phyloP scores from a whole-genome alignment of 2,113 vertebrate genomes.

The Jaculus jaculus region DNA sequence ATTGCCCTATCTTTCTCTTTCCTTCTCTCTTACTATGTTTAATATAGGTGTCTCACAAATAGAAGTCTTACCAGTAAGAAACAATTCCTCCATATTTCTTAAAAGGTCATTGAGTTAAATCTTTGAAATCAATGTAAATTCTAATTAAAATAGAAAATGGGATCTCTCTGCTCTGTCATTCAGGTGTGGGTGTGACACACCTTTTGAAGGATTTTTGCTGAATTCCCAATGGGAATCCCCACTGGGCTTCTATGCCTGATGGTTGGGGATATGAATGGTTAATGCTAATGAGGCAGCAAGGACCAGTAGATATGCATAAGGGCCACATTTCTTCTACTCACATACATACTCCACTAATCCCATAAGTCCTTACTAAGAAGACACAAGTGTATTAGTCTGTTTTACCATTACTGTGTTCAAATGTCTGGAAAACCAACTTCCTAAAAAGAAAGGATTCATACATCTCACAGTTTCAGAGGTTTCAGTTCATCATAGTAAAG shows the following conservation, averaged over 20 bases:
- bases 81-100: conserved; percentile 1
- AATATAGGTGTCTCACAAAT: background rate
- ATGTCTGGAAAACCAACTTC: background rate
- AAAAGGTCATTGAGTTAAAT: background rate
- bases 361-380: background rate
- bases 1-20: background rate
- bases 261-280: background rate
- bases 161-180: background rate
- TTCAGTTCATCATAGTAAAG: background rate
- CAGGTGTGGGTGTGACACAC: background rate
- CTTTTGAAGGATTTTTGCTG: background rate
- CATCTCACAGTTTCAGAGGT: background rate
- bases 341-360: background rate
- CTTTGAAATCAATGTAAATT: background rate
- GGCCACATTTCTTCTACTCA: background rate
- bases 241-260: background rate
- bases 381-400: background rate
- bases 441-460: background rate
- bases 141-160: background rate
- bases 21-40: background rate
- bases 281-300: background rate
- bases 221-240: background rate
- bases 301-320: background rate
- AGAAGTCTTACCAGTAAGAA: background rate
- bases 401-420: background rate